Conservation (phyloP, 2,797 vertebrate genomes). For the Poecilia gillii region DNA sequence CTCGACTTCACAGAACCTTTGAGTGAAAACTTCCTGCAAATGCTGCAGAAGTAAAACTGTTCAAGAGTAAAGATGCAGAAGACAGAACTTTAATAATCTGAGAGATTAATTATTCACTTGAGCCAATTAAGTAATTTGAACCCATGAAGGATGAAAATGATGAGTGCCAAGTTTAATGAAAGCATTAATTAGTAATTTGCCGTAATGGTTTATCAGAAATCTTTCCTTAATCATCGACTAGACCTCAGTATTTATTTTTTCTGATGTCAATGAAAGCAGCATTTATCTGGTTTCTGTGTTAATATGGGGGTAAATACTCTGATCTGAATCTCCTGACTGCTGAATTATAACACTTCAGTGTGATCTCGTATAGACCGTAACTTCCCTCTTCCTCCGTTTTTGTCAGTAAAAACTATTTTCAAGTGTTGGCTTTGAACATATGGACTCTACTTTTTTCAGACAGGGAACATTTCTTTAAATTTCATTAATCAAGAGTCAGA, state of each 20-base stretch:
- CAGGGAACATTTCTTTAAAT: neutral
- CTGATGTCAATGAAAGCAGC: conserved; percentile 49
- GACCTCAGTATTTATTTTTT: conserved; percentile 4
- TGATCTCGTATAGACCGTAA: neutral
- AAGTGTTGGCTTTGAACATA: conserved; percentile 15
- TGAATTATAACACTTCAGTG: conserved; percentile 3
- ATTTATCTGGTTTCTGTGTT: conserved; percentile 16
- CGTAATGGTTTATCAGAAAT: conserved; percentile 14
- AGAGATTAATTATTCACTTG: conserved; percentile 17
- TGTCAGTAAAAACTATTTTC: conserved; percentile 11
- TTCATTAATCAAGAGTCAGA: conserved; percentile 1
- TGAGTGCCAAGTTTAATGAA: neutral
- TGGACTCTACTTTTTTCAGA: neutral
- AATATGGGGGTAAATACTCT: conserved; percentile 1
- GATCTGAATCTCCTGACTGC: conserved; percentile 12
- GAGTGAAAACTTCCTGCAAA: neutral
- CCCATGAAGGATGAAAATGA: neutral
- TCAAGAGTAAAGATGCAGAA: neutral
- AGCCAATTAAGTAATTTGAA: conserved; percentile 14
- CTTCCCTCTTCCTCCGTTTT: conserved; percentile 12
- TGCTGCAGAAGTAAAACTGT: conserved; percentile 4
- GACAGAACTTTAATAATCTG: neutral
- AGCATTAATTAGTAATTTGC: conserved; percentile 4
- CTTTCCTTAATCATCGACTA: neutral
- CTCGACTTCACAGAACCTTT: neutral